phyloP scores from a whole-genome alignment of 2,797 vertebrate genomes.

The Selene dorsalis region DNA sequence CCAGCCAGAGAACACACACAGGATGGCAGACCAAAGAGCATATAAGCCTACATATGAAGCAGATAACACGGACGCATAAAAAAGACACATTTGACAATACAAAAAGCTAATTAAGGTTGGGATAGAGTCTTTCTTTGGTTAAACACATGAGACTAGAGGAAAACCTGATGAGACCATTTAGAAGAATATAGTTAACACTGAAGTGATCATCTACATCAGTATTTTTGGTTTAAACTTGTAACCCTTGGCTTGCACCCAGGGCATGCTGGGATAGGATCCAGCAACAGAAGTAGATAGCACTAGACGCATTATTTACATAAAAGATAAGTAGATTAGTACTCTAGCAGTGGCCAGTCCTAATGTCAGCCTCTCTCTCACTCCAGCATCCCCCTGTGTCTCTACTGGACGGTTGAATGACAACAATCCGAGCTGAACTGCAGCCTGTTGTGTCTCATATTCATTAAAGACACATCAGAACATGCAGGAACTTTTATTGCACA shows the following conservation, averaged over 20 bases:
- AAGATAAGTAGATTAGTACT: conserved; percentile 25
- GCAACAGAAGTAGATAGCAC: conserved; percentile 12
- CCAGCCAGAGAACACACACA: conserved; percentile 38
- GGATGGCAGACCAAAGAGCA: conserved; percentile 36
- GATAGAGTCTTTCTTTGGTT: conserved; percentile 36
- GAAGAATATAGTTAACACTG: not conserved
- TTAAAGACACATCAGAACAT: conserved; percentile 10
- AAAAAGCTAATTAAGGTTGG: conserved; percentile 19
- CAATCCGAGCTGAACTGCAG: conserved; percentile 22
- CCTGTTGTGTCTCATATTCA: conserved; percentile 37
- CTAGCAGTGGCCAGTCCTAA: conserved; percentile 23
- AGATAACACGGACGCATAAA: conserved; percentile 69
- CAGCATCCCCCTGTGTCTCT: conserved; percentile 21
- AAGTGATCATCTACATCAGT: not conserved
- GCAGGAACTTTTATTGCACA: conserved; percentile 8
- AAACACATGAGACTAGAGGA: conserved; percentile 10
- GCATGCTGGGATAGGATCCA: not conserved
- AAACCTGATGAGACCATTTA: not conserved
- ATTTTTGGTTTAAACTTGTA: not conserved
- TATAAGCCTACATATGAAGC: conserved; percentile 61
- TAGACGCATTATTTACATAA: conserved; percentile 26
- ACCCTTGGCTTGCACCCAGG: not conserved
- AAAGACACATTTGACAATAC: conserved; percentile 52
- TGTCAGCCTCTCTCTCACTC: conserved; percentile 1
- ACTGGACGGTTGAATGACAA: conserved; percentile 18